Conservation (phyloP, 2,113 vertebrate species). For the Oophaga pumilio region DNA sequence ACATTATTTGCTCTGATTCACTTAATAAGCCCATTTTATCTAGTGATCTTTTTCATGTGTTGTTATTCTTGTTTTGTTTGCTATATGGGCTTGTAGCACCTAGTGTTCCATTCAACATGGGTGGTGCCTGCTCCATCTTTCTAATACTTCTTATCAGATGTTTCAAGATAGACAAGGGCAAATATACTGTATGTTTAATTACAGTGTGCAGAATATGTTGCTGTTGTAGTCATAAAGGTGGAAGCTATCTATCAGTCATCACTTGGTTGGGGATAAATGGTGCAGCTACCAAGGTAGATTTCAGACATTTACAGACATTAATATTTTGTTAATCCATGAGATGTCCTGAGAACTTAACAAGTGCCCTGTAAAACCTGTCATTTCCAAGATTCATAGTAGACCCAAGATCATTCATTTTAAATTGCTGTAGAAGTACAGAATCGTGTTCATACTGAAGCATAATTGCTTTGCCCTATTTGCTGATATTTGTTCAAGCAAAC, state of each 20-base stretch:
- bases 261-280: background rate
- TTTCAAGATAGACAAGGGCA: background rate
- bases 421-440: constrained; percentile 5
- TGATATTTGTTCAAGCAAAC: background rate
- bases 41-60: too few relatives aligned
- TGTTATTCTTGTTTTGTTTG: too few relatives aligned
- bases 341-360: background rate
- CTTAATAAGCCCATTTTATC: too few relatives aligned
- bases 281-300: background rate
- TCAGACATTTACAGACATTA: background rate
- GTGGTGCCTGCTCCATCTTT: too few relatives aligned
- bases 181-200: background rate
- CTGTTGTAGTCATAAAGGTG: too few relatives aligned
- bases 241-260: background rate
- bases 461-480: background rate
- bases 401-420: background rate
- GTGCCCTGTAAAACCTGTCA: background rate
- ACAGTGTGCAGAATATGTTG: background rate
- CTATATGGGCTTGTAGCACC: too few relatives aligned
- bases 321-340: background rate
- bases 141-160: background rate
- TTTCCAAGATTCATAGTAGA: constrained; percentile 14
- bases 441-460: background rate
- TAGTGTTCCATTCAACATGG: too few relatives aligned
- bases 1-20: too few relatives aligned